A percentile compares a stretch with the other conserved stretches of the same genome.
Evolutionary conservation across 1,140 invertebrate genomes (phyloP).

Genomic region (Leptestheria dahalacensis): DNA sequence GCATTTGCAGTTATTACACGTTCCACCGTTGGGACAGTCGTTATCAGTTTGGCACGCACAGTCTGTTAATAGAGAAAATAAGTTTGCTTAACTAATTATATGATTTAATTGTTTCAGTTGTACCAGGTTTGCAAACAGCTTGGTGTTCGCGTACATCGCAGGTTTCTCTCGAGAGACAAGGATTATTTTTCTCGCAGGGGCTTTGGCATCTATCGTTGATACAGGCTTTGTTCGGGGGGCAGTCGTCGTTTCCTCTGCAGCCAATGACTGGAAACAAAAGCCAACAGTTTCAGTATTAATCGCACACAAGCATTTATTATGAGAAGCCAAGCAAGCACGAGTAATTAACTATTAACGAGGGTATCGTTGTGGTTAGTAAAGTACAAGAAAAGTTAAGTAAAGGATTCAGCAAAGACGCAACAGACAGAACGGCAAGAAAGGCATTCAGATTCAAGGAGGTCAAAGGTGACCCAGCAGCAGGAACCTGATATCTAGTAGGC

Average conservation of each 20-base stretch:
- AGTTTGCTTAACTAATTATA: constrained; percentile 1
- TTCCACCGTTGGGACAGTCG: constrained; percentile 39
- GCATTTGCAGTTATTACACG: constrained; percentile 44
- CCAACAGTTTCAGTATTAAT: background rate
- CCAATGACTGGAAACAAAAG: constrained; percentile 25
- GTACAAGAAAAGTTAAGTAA: too few species aligned
- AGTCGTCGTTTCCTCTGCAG: constrained; percentile 51
- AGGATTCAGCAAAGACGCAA: too few species aligned
- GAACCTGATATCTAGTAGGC: too few species aligned
- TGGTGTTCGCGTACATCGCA: constrained; percentile 62
- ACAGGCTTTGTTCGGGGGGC: constrained; percentile 56
- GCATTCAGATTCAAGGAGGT: too few species aligned
- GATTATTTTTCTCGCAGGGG: constrained; percentile 36
- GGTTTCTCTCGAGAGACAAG: constrained; percentile 33
- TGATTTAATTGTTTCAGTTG: constrained; percentile 1
- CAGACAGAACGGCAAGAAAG: too few species aligned
- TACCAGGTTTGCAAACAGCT: constrained; percentile 49
- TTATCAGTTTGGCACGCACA: constrained; percentile 46
- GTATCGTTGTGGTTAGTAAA: too few species aligned
- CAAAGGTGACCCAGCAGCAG: too few species aligned
- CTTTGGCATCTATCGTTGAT: constrained; percentile 57
- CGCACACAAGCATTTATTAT: background rate
- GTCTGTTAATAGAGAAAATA: constrained; percentile 31
- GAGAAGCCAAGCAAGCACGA: background rate
- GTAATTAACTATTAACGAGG: too few species aligned